Percentiles rank a stretch among this genome's conserved stretches.
Evolutionary conservation across 2,888 invertebrate species (phyloP).

Genomic region (Agrotis puta): DNA sequence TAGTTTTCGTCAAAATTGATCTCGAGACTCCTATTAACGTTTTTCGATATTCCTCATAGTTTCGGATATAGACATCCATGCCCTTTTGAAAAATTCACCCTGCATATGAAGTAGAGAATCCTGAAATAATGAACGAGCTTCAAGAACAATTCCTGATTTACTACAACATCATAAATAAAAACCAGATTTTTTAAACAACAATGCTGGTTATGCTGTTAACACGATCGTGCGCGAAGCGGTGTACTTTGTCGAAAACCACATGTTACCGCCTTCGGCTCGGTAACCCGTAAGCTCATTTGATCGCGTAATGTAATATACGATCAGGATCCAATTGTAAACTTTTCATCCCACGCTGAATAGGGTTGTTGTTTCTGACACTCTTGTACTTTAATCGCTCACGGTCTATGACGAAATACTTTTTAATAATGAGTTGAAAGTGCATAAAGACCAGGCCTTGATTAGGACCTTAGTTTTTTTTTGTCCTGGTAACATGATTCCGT

Average conservation of each 20-base stretch:
- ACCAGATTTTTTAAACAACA: background rate
- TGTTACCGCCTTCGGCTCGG: constrained; percentile 32
- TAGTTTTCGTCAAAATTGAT: too few species aligned
- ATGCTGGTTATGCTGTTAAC: background rate
- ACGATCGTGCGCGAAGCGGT: constrained; percentile 15
- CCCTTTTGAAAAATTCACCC: too few species aligned
- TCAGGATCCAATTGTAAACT: constrained; percentile 46
- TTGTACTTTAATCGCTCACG: background rate
- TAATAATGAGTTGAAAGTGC: background rate
- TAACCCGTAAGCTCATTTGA: constrained; percentile 44
- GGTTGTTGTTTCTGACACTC: constrained; percentile 24
- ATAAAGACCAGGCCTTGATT: too few species aligned
- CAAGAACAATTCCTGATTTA: too few species aligned
- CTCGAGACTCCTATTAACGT: too few species aligned
- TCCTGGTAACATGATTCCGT: too few species aligned
- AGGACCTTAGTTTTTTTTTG: too few species aligned
- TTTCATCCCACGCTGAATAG: constrained; percentile 22
- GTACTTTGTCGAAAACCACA: constrained; percentile 28
- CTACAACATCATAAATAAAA: too few species aligned
- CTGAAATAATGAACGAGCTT: too few species aligned
- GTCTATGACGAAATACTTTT: background rate
- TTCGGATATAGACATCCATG: too few species aligned
- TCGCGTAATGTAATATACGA: constrained; percentile 44
- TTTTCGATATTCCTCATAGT: too few species aligned
- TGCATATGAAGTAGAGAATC: too few species aligned